A percentile compares a stretch with the other conserved stretches of the same genome.
Conservation (phyloP, 1,140 invertebrate genomes). For the Diabrotica virgifera region DNA sequence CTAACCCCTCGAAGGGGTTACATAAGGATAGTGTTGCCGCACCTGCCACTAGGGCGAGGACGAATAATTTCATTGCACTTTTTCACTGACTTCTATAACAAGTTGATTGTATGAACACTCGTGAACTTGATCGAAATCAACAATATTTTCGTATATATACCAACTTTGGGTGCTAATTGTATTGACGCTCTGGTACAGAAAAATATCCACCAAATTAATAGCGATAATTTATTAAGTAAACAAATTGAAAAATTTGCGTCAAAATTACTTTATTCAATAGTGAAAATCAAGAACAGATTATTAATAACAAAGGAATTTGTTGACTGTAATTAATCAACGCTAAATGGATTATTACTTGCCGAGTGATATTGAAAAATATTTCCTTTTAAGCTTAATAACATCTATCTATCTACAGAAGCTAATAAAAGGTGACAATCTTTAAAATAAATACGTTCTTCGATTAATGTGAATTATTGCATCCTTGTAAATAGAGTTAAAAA, state of each 20-base stretch:
- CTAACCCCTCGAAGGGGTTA: slow-evolving; percentile 1
- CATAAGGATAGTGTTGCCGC: slow-evolving; percentile 3
- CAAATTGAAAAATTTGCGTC: slow-evolving; percentile 16
- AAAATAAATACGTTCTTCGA: neutral
- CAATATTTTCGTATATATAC: slow-evolving; percentile 1
- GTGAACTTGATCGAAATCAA: neutral
- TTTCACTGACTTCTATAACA: slow-evolving; percentile 4
- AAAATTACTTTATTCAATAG: neutral
- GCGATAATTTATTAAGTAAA: slow-evolving; percentile 11
- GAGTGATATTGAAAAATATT: neutral
- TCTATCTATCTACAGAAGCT: neutral
- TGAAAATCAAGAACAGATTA: slow-evolving; percentile 8
- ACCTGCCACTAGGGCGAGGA: slow-evolving; percentile 10
- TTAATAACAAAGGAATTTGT: neutral
- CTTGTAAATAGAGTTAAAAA: slow-evolving; percentile 11
- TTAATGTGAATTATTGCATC: slow-evolving; percentile 11
- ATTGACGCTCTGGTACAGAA: slow-evolving; percentile 17
- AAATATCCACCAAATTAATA: slow-evolving; percentile 1
- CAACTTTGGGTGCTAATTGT: slow-evolving; percentile 9
- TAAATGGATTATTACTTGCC: neutral
- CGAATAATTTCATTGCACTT: slow-evolving; percentile 17
- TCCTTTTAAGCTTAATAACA: neutral
- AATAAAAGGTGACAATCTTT: neutral
- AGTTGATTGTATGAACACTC: neutral
- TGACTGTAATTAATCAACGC: neutral